Evolutionary conservation across 2,113 vertebrate genomes (phyloP).

Genomic region (Grallaria varia): DNA sequence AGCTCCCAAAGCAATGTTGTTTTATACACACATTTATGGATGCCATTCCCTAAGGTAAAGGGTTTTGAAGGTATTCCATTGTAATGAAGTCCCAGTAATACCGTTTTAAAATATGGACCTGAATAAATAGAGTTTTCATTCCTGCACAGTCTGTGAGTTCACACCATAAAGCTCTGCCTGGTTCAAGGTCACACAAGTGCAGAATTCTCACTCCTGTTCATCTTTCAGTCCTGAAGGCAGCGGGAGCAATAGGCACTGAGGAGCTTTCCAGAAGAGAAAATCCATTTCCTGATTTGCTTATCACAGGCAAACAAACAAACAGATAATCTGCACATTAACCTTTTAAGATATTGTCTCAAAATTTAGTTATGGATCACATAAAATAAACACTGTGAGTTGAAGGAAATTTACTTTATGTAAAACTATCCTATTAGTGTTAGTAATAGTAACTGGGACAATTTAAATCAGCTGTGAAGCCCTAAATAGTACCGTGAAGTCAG

Average conservation of each 20-base stretch:
- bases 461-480: not conserved
- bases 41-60: not conserved
- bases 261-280: not conserved
- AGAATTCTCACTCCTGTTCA: not conserved
- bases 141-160: not conserved
- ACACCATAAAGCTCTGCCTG: not conserved
- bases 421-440: not conserved
- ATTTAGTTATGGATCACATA: not conserved
- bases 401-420: not conserved
- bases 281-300: not conserved
- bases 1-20: not conserved
- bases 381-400: not conserved
- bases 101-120: not conserved
- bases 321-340: not conserved
- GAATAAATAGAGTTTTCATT: not conserved
- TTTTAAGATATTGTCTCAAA: not conserved
- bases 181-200: constrained; percentile 20
- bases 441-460: not conserved
- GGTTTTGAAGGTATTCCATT: not conserved
- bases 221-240: not conserved
- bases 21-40: not conserved
- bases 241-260: not conserved
- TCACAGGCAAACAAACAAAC: not conserved
- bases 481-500: not conserved
- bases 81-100: constrained; percentile 17